A percentile compares a stretch with the other conserved stretches of the same genome.
Conservation (phyloP, 2,113 vertebrate species). For the Gymnogyps californianus region DNA sequence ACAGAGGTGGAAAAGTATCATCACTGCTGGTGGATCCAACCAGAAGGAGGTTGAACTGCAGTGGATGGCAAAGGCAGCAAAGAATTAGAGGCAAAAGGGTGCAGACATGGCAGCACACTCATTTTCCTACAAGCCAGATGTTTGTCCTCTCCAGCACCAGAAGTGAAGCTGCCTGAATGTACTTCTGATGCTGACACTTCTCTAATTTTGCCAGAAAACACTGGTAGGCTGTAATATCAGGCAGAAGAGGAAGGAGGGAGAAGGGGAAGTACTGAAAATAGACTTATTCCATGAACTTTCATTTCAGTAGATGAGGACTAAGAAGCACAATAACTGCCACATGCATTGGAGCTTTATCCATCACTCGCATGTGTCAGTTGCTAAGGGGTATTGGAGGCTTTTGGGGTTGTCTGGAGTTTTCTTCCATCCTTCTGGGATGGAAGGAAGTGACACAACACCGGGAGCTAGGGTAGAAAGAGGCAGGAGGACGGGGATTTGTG, state of each 20-base stretch:
- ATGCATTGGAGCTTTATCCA: not conserved
- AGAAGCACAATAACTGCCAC: not conserved
- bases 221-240: not conserved
- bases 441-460: not conserved
- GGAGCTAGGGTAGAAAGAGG: not conserved
- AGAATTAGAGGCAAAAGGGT: not conserved
- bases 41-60: not conserved
- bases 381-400: not conserved
- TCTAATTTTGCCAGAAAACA: not conserved
- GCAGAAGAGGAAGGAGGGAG: not conserved
- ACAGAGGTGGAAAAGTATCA: not conserved
- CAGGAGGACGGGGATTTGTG: not conserved
- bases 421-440: not conserved
- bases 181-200: not conserved
- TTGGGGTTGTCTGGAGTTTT: not conserved
- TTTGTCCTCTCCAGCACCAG: not conserved
- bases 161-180: not conserved
- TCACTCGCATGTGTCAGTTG: fast-evolving
- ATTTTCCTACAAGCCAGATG: not conserved
- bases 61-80: not conserved
- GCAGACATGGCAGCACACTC: not conserved
- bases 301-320: not conserved
- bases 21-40: not conserved
- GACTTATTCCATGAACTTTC: not conserved
- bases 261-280: not conserved